phyloP scores from a whole-genome alignment of 2,888 invertebrate genomes.

The Diaphora mendica region DNA sequence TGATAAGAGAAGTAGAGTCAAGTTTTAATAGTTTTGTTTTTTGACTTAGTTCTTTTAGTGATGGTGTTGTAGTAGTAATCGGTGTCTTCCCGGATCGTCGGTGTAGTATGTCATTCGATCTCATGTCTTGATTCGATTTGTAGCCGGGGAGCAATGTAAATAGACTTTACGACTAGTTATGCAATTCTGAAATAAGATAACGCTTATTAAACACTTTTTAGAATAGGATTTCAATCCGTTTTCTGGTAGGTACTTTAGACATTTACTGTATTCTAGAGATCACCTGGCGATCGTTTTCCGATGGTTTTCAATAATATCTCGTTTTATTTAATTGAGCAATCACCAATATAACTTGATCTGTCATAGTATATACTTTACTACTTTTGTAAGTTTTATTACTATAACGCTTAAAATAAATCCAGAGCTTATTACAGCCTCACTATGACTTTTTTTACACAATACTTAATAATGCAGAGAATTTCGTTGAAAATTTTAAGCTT shows the following conservation, averaged over 20 bases:
- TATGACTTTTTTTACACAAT: too few relatives aligned
- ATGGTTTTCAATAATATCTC: neutral
- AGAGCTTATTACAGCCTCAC: too few relatives aligned
- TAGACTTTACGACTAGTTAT: constrained; percentile 4
- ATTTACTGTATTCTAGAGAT: neutral
- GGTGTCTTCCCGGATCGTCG: constrained; percentile 69
- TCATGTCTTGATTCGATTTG: constrained; percentile 32
- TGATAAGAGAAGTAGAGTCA: fast-evolving
- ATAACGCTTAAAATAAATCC: too few relatives aligned
- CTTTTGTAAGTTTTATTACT: too few relatives aligned
- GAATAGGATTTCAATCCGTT: neutral
- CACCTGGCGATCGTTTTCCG: neutral
- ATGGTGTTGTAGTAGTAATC: constrained; percentile 64
- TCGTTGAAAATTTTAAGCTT: too few relatives aligned
- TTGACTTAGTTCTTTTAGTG: constrained; percentile 26
- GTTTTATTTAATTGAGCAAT: neutral
- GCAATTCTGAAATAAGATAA: neutral
- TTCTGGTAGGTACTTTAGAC: neutral
- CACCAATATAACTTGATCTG: neutral
- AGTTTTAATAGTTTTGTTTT: constrained; percentile 16
- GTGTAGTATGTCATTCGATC: constrained; percentile 63
- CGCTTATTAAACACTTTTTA: neutral
- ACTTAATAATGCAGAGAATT: too few relatives aligned
- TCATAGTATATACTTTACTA: too few relatives aligned
- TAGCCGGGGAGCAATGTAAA: constrained; percentile 20